These are phyloP conservation scores for Enteromius viviparus DNA, from an alignment of 2,797 vertebrate genomes.

Conservation along the genomic window DNA sequence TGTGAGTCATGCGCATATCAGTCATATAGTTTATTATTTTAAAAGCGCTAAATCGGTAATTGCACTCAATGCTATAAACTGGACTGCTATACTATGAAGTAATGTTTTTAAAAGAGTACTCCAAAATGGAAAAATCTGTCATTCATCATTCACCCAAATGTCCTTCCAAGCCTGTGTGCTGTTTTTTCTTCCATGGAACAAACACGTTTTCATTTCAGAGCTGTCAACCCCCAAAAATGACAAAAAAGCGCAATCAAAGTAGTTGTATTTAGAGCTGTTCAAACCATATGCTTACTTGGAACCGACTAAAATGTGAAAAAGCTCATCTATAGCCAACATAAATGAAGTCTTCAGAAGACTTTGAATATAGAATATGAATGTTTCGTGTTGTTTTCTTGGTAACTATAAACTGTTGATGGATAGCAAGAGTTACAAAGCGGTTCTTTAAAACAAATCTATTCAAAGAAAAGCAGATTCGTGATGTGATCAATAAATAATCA, in stretches of 20 bases:
- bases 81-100: neutral
- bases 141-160: neutral
- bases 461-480: neutral
- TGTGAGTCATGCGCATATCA: slow-evolving; percentile 47
- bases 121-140: neutral
- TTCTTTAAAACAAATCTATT: neutral
- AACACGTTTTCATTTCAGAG: neutral
- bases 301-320: no score
- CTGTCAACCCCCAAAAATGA: neutral
- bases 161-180: slow-evolving; percentile 1
- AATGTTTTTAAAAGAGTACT: neutral
- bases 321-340: no score
- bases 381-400: neutral
- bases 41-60: neutral
- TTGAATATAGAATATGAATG: neutral
- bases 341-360: neutral
- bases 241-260: neutral
- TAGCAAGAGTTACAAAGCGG: neutral
- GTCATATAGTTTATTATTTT: neutral
- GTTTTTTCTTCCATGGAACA: slow-evolving; percentile 6
- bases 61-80: neutral
- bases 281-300: no score
- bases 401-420: neutral
- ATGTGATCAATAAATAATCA: neutral
- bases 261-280: neutral